phyloP scores from a whole-genome alignment of 2,797 vertebrate genomes.

The Hippopotamyrus pictus region DNA sequence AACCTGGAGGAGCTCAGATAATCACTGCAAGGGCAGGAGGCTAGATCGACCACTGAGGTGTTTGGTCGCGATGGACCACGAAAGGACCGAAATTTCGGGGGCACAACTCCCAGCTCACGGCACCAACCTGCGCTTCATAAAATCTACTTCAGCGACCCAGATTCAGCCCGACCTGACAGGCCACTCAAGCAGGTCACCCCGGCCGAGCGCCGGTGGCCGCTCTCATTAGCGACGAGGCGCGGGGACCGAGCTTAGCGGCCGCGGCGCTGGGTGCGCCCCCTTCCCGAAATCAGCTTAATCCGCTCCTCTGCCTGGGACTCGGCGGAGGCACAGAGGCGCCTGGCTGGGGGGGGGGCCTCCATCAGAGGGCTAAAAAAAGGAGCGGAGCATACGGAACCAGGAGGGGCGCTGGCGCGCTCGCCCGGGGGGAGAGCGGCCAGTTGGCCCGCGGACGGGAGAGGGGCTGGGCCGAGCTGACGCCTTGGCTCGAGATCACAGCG shows the following conservation, averaged over 20 bases:
- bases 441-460: constrained; percentile 66
- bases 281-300: constrained; percentile 64
- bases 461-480: constrained; percentile 59
- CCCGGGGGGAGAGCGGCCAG: constrained; percentile 58
- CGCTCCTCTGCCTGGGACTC: constrained; percentile 57
- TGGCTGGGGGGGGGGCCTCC: constrained; percentile 53
- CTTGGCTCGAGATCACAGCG: constrained; percentile 72
- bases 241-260: constrained; percentile 73
- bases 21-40: neutral
- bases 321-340: constrained; percentile 54
- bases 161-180: neutral
- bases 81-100: neutral
- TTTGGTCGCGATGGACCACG: neutral
- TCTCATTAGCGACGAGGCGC: constrained; percentile 60
- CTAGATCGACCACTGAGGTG: neutral
- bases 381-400: constrained; percentile 67
- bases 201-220: constrained; percentile 38
- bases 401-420: constrained; percentile 61
- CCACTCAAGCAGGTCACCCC: neutral
- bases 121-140: neutral
- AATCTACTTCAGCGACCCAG: neutral
- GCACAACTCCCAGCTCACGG: neutral
- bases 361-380: constrained; percentile 63
- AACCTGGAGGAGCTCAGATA: neutral
- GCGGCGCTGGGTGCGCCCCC: constrained; percentile 64